Evolutionary conservation across 2,797 vertebrate genomes (phyloP).

Genomic region (Nothura maculosa): DNA sequence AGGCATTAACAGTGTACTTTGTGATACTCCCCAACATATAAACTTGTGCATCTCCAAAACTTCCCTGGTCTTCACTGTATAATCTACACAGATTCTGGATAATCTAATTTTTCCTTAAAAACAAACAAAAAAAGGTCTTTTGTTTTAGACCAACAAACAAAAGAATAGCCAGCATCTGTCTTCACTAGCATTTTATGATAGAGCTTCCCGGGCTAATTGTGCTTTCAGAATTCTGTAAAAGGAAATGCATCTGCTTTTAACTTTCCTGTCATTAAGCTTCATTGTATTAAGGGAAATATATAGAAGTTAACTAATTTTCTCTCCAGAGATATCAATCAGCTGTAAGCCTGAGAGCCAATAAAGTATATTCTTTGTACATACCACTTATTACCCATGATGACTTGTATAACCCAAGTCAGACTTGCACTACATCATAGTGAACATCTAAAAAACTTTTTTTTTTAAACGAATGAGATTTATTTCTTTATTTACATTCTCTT

Average conservation of each 20-base stretch:
- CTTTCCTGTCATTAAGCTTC: neutral
- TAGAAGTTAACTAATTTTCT: neutral
- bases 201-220: neutral
- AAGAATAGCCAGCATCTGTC: neutral
- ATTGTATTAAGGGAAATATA: constrained; percentile 16
- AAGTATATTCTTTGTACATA: neutral
- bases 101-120: neutral
- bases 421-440: neutral
- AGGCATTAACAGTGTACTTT: neutral
- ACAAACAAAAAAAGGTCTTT: neutral
- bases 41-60: neutral
- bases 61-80: neutral
- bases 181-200: constrained; percentile 8
- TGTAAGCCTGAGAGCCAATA: neutral
- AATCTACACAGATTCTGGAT: neutral
- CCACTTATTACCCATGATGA: neutral
- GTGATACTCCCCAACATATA: neutral
- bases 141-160: neutral
- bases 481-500: neutral
- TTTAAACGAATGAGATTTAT: neutral
- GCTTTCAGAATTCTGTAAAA: neutral
- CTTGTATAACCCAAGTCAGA: neutral
- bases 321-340: neutral
- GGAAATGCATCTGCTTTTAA: neutral
- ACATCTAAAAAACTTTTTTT: neutral